phyloP scores from a whole-genome alignment of 1,140 invertebrate species.

The Megalopta genalis region DNA sequence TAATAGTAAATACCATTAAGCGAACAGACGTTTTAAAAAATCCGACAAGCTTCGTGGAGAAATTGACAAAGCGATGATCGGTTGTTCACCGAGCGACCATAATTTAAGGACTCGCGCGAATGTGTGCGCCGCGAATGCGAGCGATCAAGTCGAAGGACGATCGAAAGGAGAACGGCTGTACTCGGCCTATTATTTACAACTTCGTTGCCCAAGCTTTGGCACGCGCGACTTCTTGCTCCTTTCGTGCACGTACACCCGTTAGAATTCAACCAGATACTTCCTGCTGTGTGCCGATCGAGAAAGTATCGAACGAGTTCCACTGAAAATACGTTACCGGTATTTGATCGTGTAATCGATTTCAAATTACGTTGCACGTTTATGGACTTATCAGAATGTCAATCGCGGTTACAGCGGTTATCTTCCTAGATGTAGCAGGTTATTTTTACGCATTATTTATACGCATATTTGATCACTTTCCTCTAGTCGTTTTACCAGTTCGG shows the following conservation, averaged over 20 bases:
- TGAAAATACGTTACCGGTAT: slow-evolving; percentile 45
- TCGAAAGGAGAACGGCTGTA: slow-evolving; percentile 68
- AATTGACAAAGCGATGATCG: neutral
- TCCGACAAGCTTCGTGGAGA: neutral
- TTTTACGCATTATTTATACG: too few relatives aligned
- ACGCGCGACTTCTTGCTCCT: slow-evolving; percentile 52
- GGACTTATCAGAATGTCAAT: neutral
- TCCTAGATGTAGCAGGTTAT: too few relatives aligned
- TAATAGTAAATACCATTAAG: neutral
- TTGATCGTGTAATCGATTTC: slow-evolving; percentile 48
- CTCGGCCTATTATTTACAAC: slow-evolving; percentile 44
- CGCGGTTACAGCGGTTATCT: too few relatives aligned
- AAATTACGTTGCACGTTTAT: slow-evolving; percentile 43
- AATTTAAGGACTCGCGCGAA: slow-evolving; percentile 37
- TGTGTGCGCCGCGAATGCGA: slow-evolving; percentile 15
- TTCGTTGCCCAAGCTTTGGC: slow-evolving; percentile 57
- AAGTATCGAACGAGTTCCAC: slow-evolving; percentile 44
- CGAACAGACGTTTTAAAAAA: neutral
- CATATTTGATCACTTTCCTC: too few relatives aligned
- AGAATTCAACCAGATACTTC: slow-evolving; percentile 44
- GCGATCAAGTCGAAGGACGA: slow-evolving; percentile 63
- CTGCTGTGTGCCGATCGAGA: slow-evolving; percentile 55
- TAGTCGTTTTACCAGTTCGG: too few relatives aligned
- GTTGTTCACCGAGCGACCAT: neutral
- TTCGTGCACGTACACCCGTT: slow-evolving; percentile 53